These are phyloP conservation scores for Ips nitidus DNA, from an alignment of 1,140 invertebrate genomes.

Conservation along the genomic window DNA sequence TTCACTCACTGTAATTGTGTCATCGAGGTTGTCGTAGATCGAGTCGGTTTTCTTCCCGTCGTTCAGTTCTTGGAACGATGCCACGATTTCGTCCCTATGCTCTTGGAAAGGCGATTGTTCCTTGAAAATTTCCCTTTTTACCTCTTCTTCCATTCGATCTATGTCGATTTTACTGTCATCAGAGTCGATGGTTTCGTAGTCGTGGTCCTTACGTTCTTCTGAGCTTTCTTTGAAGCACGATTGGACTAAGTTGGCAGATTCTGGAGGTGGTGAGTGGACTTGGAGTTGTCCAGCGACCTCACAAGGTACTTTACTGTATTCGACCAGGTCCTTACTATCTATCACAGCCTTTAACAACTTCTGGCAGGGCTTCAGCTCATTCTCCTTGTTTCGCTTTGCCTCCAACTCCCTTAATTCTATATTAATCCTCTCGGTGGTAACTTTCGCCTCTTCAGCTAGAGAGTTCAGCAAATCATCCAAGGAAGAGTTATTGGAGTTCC, in stretches of 20 bases:
- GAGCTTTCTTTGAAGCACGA: constrained; percentile 42
- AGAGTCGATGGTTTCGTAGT: constrained; percentile 49
- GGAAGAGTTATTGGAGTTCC: constrained; percentile 40
- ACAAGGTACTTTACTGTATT: constrained; percentile 32
- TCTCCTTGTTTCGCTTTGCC: constrained; percentile 1
- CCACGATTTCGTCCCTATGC: constrained; percentile 44
- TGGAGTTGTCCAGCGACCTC: constrained; percentile 45
- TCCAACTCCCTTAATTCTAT: constrained; percentile 51
- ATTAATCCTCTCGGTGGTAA: constrained; percentile 59
- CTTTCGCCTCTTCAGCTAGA: constrained; percentile 50
- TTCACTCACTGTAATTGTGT: constrained; percentile 17
- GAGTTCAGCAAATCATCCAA: constrained; percentile 48
- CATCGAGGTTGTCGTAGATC: constrained; percentile 28
- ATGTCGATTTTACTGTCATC: constrained; percentile 37
- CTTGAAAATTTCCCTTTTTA: constrained; percentile 24
- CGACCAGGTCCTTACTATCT: constrained; percentile 43
- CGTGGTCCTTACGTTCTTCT: constrained; percentile 42
- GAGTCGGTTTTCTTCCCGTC: constrained; percentile 33
- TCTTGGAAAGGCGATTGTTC: constrained; percentile 45
- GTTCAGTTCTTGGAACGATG: constrained; percentile 46
- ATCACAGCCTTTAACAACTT: constrained; percentile 53
- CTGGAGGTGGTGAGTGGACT: constrained; percentile 26
- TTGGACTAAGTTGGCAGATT: constrained; percentile 37
- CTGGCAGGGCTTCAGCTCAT: constrained; percentile 52
- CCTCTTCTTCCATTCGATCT: not conserved